Conservation (phyloP, 2,113 vertebrate genomes). For the Sinosuthora webbiana region DNA sequence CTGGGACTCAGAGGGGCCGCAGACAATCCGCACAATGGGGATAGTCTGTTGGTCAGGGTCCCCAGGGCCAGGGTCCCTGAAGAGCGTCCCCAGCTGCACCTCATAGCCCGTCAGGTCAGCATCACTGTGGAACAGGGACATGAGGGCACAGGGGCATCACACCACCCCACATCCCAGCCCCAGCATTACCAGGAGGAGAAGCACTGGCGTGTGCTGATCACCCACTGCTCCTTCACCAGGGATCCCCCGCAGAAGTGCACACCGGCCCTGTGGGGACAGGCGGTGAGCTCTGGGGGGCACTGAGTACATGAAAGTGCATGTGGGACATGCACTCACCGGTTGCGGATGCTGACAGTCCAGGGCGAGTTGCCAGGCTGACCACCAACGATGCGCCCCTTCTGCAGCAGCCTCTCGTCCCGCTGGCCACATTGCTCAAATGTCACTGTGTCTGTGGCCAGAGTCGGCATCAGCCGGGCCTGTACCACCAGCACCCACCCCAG, state of each 20-base stretch:
- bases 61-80: slow-evolving; percentile 77
- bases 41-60: slow-evolving; percentile 84
- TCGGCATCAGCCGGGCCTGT: accelerated
- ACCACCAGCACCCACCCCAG: accelerated
- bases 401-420: slow-evolving; percentile 69
- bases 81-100: slow-evolving; percentile 88
- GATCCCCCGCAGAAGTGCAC: slow-evolving; percentile 95
- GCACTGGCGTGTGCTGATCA: slow-evolving; percentile 94
- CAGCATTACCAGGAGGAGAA: slow-evolving; percentile 90
- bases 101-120: slow-evolving; percentile 84
- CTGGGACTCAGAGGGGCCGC: slow-evolving; percentile 88
- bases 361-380: slow-evolving; percentile 91
- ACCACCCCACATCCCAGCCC: accelerated
- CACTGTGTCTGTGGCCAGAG: slow-evolving; percentile 68
- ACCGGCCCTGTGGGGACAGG: slow-evolving; percentile 77
- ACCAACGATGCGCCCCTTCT: slow-evolving; percentile 75
- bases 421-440: slow-evolving; percentile 88
- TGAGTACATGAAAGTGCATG: accelerated
- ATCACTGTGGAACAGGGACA: slow-evolving; percentile 68
- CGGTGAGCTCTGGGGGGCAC: not conserved
- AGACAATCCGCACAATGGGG: slow-evolving; percentile 81
- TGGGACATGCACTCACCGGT: slow-evolving; percentile 73
- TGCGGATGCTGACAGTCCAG: slow-evolving; percentile 95
- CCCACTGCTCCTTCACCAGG: slow-evolving; percentile 90
- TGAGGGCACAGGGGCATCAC: not conserved